Percentiles rank a stretch among this genome's conserved stretches.
Evolutionary conservation across 1,140 invertebrate species (phyloP).

Genomic region (Oncopeltus fasciatus): DNA sequence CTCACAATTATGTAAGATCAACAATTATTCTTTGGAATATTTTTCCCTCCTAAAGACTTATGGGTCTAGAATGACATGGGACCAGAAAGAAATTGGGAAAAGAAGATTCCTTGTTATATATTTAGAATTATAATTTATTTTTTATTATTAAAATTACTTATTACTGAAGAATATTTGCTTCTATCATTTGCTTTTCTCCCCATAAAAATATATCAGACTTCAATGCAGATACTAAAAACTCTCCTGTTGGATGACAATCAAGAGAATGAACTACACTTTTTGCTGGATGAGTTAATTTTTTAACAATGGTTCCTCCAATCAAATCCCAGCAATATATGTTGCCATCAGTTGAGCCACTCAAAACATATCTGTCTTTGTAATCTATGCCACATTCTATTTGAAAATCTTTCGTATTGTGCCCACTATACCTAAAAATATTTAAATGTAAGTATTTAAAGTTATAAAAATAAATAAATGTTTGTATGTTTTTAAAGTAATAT

Average conservation of each 20-base stretch:
- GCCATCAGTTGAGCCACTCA: conserved; percentile 79
- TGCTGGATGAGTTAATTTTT: conserved; percentile 32
- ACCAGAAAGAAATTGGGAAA: too few relatives aligned
- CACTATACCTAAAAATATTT: conserved; percentile 50
- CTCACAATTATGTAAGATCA: too few relatives aligned
- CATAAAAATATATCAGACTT: conserved; percentile 50
- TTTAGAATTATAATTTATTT: too few relatives aligned
- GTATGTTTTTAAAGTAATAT: too few relatives aligned
- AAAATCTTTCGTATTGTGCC: conserved; percentile 64
- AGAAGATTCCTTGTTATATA: too few relatives aligned
- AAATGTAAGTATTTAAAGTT: too few relatives aligned
- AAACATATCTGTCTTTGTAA: conserved; percentile 61
- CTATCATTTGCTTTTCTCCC: conserved; percentile 27
- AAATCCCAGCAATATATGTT: conserved; percentile 79
- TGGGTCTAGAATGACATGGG: too few relatives aligned
- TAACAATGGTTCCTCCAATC: conserved; percentile 48
- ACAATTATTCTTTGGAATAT: too few relatives aligned
- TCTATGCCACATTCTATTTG: conserved; percentile 75
- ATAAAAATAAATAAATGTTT: conserved; percentile 2
- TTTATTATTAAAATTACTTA: too few relatives aligned
- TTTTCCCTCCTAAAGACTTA: too few relatives aligned
- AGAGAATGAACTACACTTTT: conserved; percentile 47
- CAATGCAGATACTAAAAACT: conserved; percentile 48
- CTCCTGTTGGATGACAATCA: conserved; percentile 53
- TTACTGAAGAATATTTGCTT: too few relatives aligned